Evolutionary conservation across 2,888 invertebrate genomes (phyloP), one percentile per base, ranked within the genome.

Genomic region (Dysmachus trigonus): DNA sequence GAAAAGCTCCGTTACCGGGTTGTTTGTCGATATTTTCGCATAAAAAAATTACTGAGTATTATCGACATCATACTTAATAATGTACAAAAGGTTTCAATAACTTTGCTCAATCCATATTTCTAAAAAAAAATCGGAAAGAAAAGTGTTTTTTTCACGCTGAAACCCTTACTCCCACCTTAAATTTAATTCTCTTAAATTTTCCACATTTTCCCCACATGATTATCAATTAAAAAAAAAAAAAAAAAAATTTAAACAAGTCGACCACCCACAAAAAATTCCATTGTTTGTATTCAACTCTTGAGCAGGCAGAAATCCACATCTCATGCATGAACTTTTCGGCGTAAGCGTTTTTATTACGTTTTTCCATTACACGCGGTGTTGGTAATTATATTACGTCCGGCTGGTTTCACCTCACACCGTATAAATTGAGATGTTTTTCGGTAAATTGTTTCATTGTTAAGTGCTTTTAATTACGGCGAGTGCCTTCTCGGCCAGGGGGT

Each of bases 401-500:
- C 74, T 41, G 41, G 51, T 79, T 47, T 51, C 79, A 79, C 79
- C 47, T 79, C 18, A 22, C 38, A 38, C 77, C 22, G 47, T 15
- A 79, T 51, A 51, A 62, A 79, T 79, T 79, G 79, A 79, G 79
- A 22, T 79, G 79, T 76, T 79, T 77, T 76, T 79, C 38, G 51
- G 79, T 79, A 47, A 79, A 79, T 47, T 30, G 79, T 79, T 79
- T 79, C 79, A 79, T 79, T 79, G 79, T 79, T 79, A 79, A 79
- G 38, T 79, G 47, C 41, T 79, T 79, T 79, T 79, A 79, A 79
- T 79, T 79, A 79, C n/a, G 47, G 79, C 79, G 79, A 41, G 77
- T 47, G 47, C 47, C n/a, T 51, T 51, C 79, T 1, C 27, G 30
- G 79, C 18, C 27, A n/a, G n/a, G 10, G 8, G 15, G 18, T 31